Evolutionary conservation across 2,888 invertebrate species (phyloP).

Genomic region (Dyspetes luteomarginatus): DNA sequence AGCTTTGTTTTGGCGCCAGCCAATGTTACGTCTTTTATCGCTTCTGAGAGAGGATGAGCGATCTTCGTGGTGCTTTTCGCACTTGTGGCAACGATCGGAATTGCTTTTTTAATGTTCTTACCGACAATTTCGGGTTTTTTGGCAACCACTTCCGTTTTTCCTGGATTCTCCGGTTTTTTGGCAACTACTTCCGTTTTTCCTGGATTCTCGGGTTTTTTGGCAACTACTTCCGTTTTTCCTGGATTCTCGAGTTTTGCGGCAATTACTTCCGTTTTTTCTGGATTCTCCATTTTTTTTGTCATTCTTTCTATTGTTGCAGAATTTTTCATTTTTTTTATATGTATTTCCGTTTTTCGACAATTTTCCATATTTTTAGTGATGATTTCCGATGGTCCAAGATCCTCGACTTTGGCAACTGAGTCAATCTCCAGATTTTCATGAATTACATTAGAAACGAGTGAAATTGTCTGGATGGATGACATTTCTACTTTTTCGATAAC

Average conservation of each 20-base stretch:
- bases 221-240: background rate
- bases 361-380: too few relatives aligned
- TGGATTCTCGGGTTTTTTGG: background rate
- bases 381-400: too few relatives aligned
- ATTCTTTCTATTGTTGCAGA: too few relatives aligned
- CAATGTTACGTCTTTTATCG: background rate
- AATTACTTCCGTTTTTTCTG: background rate
- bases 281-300: background rate
- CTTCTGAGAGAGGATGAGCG: background rate
- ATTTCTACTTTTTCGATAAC: background rate
- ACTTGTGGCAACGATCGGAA: background rate
- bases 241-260: background rate
- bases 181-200: background rate
- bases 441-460: background rate
- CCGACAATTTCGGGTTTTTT: background rate
- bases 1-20: slow-evolving; percentile 1
- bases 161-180: background rate
- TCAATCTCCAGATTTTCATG: background rate
- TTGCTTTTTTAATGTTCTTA: background rate
- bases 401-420: too few relatives aligned
- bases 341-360: too few relatives aligned
- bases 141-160: background rate
- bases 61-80: background rate
- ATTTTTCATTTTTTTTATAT: background rate
- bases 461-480: background rate